Base-by-base conservation (phyloP, 2,113 vertebrate genomes). In the Jaculus jaculus region DNA sequence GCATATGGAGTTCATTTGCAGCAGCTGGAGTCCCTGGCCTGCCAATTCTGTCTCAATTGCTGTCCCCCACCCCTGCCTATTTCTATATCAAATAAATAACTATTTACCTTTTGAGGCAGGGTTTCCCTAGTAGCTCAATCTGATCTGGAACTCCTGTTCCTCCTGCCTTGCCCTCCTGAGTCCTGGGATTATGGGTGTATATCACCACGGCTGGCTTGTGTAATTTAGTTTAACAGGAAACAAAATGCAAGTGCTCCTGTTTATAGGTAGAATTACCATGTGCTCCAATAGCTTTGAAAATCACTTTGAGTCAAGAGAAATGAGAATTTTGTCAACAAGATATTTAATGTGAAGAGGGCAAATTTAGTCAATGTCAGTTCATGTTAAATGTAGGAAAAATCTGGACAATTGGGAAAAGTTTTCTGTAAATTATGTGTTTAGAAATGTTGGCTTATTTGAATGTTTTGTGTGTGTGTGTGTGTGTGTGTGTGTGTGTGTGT, bases 161-260 rank as follows among this genome's bases (percentile, higher is more conserved):
- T 69, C 30, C 30, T 34, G 12, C 30, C 20, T 16, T 18, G n/a
- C 17, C 7, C 7, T 2, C 32, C 21, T 26, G 42, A 26, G 42
- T 30, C 8, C 39, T 68, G 11, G 30, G 28, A n/a, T 34, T 54
- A 8, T 7, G 26, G 15, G 23, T 2, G 23, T 26, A 39, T 30
- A 69, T 13, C 51, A 32, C 24, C 24, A 13, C 42, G 16, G 42
- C 13, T 23, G 51, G 39, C 15, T n/a, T 84, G 65, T 69, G 84
- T 87, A 85, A 90, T 32, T 17, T 83, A 85, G 24, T 81, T 92
- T 69, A 95, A 32, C 37, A 74, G 13, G 88, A 68, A 94, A 84
- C 58, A 79, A 68, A 87, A 69, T 82, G 11, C 68, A 30, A 39
- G 73, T 89, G 11, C 47, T 94, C 1, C 81, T 83, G 5, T 81